These are phyloP conservation scores for Acrocyrtus sp. DNA, from an alignment of 2,888 invertebrate genomes.

Conservation along the genomic window DNA sequence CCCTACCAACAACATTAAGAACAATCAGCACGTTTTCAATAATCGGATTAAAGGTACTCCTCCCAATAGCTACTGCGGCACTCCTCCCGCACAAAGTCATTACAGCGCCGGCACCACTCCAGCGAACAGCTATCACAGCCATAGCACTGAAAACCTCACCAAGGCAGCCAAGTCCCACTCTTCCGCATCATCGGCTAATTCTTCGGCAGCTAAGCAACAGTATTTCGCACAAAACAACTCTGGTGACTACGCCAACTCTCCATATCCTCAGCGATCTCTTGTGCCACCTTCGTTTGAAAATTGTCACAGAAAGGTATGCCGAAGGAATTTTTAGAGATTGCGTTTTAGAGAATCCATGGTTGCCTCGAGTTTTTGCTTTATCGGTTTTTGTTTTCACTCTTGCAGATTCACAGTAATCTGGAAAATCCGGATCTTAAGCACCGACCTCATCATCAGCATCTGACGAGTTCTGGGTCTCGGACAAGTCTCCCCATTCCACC, in stretches of 20 bases:
- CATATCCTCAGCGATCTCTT: slow-evolving; percentile 5
- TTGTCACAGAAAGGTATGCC: slow-evolving; percentile 27
- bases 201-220: slow-evolving; percentile 2
- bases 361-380: too few species aligned
- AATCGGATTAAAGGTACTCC: not conserved
- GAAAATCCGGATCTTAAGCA: too few species aligned
- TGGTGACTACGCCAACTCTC: slow-evolving; percentile 5
- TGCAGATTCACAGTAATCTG: too few species aligned
- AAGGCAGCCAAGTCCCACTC: too few species aligned
- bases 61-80: not conserved
- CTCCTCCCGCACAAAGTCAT: too few species aligned
- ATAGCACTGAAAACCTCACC: too few species aligned
- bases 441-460: not conserved
- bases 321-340: too few species aligned
- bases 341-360: too few species aligned
- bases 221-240: not conserved
- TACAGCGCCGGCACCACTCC: too few species aligned
- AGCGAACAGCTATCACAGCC: too few species aligned
- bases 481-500: slow-evolving; percentile 11
- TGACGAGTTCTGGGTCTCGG: slow-evolving; percentile 6
- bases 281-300: not conserved
- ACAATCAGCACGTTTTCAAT: not conserved
- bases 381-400: too few species aligned
- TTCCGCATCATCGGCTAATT: slow-evolving; percentile 14
- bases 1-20: not conserved